Evolutionary conservation across 2,888 invertebrate species (phyloP).

Genomic region (Periphyllus acericola): DNA sequence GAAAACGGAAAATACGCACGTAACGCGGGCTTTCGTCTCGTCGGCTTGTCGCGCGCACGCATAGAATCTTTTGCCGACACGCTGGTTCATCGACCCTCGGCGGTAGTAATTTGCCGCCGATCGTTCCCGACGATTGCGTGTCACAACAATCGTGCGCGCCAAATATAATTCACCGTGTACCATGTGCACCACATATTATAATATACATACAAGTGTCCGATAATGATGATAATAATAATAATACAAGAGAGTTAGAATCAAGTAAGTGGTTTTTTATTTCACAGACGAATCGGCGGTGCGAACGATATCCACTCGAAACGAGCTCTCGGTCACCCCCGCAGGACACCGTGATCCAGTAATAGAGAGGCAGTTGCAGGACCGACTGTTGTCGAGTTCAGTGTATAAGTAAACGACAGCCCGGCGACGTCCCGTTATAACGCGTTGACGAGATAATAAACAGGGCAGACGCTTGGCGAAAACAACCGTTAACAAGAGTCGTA

Average conservation of each 20-base stretch:
- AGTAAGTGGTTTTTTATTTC: too few relatives aligned
- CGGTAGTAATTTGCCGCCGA: slow-evolving; percentile 27
- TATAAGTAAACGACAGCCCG: too few relatives aligned
- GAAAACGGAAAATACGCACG: neutral
- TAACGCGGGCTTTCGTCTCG: neutral
- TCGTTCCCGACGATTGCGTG: slow-evolving; percentile 23
- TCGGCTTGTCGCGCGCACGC: neutral
- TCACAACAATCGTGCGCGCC: slow-evolving; percentile 45
- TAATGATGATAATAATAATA: too few relatives aligned
- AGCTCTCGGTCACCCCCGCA: too few relatives aligned
- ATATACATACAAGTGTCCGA: too few relatives aligned
- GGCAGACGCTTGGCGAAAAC: neutral
- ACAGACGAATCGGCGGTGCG: too few relatives aligned
- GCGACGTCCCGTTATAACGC: too few relatives aligned
- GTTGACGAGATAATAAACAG: slow-evolving; percentile 27
- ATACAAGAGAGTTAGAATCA: too few relatives aligned
- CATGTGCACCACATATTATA: neutral
- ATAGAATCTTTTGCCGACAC: neutral
- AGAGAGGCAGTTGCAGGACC: too few relatives aligned
- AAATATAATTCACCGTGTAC: neutral
- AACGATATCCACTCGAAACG: too few relatives aligned
- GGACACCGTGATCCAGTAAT: too few relatives aligned
- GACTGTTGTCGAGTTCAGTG: too few relatives aligned
- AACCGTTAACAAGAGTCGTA: slow-evolving; percentile 48
- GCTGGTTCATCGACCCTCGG: slow-evolving; percentile 53